Evolutionary conservation across 2,888 invertebrate genomes (phyloP), one percentile per base, ranked within the genome.

Genomic region (Andrena hattorfiana): DNA sequence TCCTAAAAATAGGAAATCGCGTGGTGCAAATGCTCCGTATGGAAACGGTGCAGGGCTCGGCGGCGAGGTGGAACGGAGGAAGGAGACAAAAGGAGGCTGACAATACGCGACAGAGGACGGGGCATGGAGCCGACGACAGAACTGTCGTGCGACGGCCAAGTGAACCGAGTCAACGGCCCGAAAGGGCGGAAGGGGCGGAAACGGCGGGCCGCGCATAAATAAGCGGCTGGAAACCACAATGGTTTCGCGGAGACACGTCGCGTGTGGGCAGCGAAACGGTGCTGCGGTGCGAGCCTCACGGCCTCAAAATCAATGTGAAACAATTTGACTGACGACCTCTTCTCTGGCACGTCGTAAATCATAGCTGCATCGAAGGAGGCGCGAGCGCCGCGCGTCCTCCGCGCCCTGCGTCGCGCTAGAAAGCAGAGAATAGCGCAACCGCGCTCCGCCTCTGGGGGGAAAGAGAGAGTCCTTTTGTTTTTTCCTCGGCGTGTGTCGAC

Each of bases 131-230:
- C 81, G 82, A 85, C 85, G 84, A 89, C 89, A 85, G 86, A 88
- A 82, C 78, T 86, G 85, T 84, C 84, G 83, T 81, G 85, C 81
- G 87, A 84, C 83, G 77, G 56, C 56, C 56, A 87, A 89, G 89
- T 88, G 83, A 84, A 82, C 76, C 85, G 87, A 89, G 91, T 90
- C 90, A 91, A 91, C 86, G 91, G 85, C 89, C 91, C 90, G 89
- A 83, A 77, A 83, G 77, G 81, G 86, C 88, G 90, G 86, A 91
- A 89, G 88, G 89, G 88, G 89, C 90, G 91, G 91, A 91, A 91
- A 90, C 87, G 85, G 83, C 86, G 85, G 85, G 85, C 84, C 83
- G 84, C 82, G 86, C 89, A 91, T 91, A 91, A 91, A 91, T 91
- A 91, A 91, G 87, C 85, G 85, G 77, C 71, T 89, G 89, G 79